A percentile compares a stretch with the other conserved stretches of the same genome.
Conservation (phyloP, 2,113 vertebrate species). For the Bombycilla garrulus region DNA sequence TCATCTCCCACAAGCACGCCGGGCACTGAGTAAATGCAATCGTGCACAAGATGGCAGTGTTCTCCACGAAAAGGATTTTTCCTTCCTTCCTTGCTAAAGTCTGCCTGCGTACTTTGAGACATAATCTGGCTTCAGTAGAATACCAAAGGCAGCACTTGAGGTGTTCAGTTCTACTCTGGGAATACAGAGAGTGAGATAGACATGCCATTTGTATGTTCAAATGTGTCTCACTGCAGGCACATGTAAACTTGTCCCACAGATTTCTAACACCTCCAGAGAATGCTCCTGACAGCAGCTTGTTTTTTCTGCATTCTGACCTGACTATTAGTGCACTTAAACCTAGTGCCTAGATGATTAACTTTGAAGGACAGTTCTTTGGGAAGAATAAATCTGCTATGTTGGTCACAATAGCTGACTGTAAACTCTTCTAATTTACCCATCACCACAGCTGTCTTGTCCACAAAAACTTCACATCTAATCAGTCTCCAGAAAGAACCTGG, state of each 20-base stretch:
- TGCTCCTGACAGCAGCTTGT: background rate
- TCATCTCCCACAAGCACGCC: background rate
- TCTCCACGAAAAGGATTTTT: background rate
- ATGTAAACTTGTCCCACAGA: background rate
- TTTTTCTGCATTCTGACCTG: background rate
- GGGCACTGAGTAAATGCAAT: background rate
- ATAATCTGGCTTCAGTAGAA: background rate
- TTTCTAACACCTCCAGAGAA: background rate
- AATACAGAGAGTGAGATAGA: background rate
- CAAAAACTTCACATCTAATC: background rate
- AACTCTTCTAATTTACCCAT: background rate
- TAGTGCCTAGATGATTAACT: background rate
- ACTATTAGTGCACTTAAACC: background rate
- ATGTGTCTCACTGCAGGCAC: background rate
- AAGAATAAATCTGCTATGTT: background rate
- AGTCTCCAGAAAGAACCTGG: background rate
- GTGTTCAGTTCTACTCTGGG: background rate
- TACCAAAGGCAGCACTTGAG: background rate
- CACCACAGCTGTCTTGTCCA: accelerated
- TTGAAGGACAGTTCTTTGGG: background rate
- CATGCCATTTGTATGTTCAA: background rate
- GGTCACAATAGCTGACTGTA: background rate
- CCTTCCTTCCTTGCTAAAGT: background rate
- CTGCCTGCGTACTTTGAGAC: background rate
- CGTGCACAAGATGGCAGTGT: slow-evolving; percentile 65